A percentile compares a stretch with the other conserved stretches of the same genome.
phyloP scores from a whole-genome alignment of 2,888 invertebrate genomes.

The Drosophila sordidula region DNA sequence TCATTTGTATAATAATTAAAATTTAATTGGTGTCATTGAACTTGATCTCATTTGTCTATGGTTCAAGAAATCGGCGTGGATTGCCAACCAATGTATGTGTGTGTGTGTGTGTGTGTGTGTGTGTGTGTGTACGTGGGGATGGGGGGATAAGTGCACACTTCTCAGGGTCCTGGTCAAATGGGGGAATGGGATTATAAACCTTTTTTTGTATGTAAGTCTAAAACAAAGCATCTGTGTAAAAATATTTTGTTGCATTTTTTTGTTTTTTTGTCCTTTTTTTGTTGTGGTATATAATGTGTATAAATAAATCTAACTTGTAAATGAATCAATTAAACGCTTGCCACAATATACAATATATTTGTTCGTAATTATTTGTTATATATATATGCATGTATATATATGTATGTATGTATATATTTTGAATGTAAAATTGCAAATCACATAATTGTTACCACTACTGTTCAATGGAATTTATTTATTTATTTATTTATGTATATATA shows the following conservation, averaged over 20 bases:
- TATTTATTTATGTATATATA: slow-evolving; percentile 42
- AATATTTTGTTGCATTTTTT: slow-evolving; percentile 58
- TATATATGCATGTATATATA: slow-evolving; percentile 34
- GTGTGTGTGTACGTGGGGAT: slow-evolving; percentile 2
- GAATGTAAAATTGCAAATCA: slow-evolving; percentile 82
- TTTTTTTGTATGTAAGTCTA: slow-evolving; percentile 44
- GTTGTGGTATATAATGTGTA: slow-evolving; percentile 60
- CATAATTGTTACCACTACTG: slow-evolving; percentile 81
- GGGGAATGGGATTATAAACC: slow-evolving; percentile 27
- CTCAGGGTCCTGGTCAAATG: slow-evolving; percentile 21
- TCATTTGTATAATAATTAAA: slow-evolving; percentile 78
- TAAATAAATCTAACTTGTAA: slow-evolving; percentile 77
- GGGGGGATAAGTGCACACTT: slow-evolving; percentile 35
- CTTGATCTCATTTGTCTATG: slow-evolving; percentile 29
- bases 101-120: background rate
- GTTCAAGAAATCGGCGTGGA: slow-evolving; percentile 31
- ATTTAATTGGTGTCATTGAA: slow-evolving; percentile 78
- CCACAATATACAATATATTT: slow-evolving; percentile 68
- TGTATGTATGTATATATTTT: slow-evolving; percentile 51
- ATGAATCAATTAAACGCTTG: slow-evolving; percentile 76
- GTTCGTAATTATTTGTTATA: slow-evolving; percentile 58
- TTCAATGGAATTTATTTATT: slow-evolving; percentile 69
- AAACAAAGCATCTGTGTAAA: slow-evolving; percentile 73
- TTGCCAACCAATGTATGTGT: slow-evolving; percentile 35
- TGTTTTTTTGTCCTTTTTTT: slow-evolving; percentile 21